phyloP scores from a whole-genome alignment of 2,888 invertebrate species.

The Pedicia rivosa region DNA sequence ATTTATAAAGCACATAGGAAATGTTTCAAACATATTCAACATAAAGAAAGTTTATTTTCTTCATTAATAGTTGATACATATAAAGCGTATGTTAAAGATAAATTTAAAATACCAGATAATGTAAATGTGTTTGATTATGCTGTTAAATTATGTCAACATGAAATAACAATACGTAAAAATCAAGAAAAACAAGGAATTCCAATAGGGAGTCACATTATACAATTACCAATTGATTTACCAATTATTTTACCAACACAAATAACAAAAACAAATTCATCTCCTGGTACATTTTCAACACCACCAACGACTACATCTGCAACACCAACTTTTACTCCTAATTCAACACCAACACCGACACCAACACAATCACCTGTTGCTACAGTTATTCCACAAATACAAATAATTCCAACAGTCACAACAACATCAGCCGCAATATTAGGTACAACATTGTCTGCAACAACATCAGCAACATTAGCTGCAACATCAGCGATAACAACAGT shows the following conservation, averaged over 20 bases:
- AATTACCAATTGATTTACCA: too few species aligned
- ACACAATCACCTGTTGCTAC: constrained; percentile 10
- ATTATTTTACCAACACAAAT: not conserved
- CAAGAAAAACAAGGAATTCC: constrained; percentile 24
- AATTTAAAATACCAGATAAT: constrained; percentile 37
- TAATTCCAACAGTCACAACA: constrained; percentile 7
- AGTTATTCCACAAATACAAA: constrained; percentile 21
- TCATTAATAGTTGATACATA: constrained; percentile 53
- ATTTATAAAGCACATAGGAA: constrained; percentile 53
- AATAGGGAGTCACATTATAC: not conserved
- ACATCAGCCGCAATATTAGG: not conserved
- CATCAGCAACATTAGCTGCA: constrained; percentile 8
- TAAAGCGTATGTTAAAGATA: constrained; percentile 42
- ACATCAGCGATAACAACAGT: constrained; percentile 20
- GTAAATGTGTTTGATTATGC: constrained; percentile 48
- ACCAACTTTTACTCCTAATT: not conserved
- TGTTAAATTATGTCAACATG: constrained; percentile 51
- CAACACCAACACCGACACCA: constrained; percentile 7
- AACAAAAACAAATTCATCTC: not conserved
- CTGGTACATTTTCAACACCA: not conserved
- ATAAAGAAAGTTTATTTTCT: constrained; percentile 38
- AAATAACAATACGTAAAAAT: constrained; percentile 40
- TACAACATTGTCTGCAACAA: constrained; percentile 6
- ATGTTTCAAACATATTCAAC: constrained; percentile 41
- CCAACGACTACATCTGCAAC: not conserved